These are phyloP conservation scores for Drosophila histrio DNA, from an alignment of 2,888 invertebrate species.

Conservation along the genomic window DNA sequence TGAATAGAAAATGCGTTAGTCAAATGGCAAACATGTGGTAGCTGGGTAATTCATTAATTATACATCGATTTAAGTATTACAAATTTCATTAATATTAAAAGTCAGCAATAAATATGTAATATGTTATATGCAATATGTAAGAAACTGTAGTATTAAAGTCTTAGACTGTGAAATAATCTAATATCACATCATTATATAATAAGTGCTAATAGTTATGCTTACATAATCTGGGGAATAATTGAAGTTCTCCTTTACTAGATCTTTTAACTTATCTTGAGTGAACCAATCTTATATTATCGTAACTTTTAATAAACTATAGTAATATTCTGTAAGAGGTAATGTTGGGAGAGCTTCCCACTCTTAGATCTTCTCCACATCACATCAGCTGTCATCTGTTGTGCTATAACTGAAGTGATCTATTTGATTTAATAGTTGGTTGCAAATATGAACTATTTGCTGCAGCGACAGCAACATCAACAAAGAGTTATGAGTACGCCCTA, in stretches of 20 bases:
- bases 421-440: slow-evolving; percentile 67
- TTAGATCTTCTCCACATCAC: neutral
- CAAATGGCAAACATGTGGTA: neutral
- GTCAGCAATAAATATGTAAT: too few species aligned
- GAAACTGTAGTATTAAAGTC: too few species aligned
- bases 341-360: neutral
- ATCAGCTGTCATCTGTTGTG: slow-evolving; percentile 24
- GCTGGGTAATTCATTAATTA: neutral
- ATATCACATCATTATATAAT: too few species aligned
- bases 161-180: too few species aligned
- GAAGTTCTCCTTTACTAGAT: neutral
- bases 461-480: slow-evolving; percentile 59
- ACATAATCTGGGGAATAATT: neutral
- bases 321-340: neutral
- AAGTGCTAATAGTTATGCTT: too few species aligned
- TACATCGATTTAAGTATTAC: neutral
- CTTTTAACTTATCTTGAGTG: neutral
- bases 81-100: neutral
- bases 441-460: slow-evolving; percentile 68
- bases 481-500: slow-evolving; percentile 39
- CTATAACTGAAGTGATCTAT: slow-evolving; percentile 43
- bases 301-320: neutral
- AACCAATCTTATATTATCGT: neutral
- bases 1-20: neutral
- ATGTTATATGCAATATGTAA: too few species aligned